Evolutionary conservation across 2,888 invertebrate genomes (phyloP).

Genomic region (Orthosia gracilis): DNA sequence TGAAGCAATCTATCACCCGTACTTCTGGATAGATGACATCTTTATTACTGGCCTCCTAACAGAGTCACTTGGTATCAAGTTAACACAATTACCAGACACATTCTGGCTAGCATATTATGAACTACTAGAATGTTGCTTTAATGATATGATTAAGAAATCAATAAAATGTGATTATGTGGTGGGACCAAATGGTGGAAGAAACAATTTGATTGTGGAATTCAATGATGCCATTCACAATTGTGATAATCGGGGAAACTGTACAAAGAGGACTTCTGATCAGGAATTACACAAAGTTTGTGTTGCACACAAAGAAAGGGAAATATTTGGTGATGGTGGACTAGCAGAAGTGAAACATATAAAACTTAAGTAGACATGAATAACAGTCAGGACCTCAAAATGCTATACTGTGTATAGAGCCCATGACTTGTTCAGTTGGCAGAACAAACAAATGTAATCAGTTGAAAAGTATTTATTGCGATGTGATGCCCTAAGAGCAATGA

Average conservation of each 20-base stretch:
- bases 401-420: not conserved
- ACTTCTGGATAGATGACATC: conserved; percentile 98
- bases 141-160: conserved; percentile 90
- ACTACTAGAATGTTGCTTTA: conserved; percentile 94
- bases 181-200: conserved; percentile 95
- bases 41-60: conserved; percentile 96
- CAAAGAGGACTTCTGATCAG: conserved; percentile 83
- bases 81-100: conserved; percentile 90
- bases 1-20: conserved; percentile 90
- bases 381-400: not conserved
- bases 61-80: conserved; percentile 89
- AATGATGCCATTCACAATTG: conserved; percentile 92
- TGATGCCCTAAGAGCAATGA: not conserved
- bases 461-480: not conserved
- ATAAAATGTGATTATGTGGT: conserved; percentile 93
- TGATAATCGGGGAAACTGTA: conserved; percentile 88
- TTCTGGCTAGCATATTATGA: conserved; percentile 94
- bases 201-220: conserved; percentile 93
- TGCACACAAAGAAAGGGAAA: conserved; percentile 78
- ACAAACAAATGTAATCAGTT: not conserved
- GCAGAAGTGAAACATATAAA: conserved; percentile 69
- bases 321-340: conserved; percentile 76
- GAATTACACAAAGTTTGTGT: conserved; percentile 92
- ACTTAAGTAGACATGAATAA: conserved; percentile 43
- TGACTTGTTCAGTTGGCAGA: conserved; percentile 1